Evolutionary conservation across 2,888 invertebrate species (phyloP).

Genomic region (Oscheius sp.): DNA sequence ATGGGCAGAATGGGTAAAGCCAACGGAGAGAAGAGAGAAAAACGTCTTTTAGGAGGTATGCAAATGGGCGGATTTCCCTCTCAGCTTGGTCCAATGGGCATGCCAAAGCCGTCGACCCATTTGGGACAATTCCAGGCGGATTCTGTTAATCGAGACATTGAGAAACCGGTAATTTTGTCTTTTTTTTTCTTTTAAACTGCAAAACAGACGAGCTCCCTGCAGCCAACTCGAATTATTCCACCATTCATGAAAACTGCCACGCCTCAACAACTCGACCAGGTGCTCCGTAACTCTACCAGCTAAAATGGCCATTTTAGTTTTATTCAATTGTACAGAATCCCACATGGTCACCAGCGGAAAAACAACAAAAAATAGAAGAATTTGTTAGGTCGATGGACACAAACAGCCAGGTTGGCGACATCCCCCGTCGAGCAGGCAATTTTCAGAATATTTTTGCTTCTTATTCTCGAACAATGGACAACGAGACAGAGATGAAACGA

Average conservation of each 20-base stretch:
- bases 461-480: slow-evolving; percentile 31
- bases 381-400: slow-evolving; percentile 50
- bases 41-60: not conserved
- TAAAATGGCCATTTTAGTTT: slow-evolving; percentile 36
- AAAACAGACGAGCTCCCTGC: slow-evolving; percentile 12
- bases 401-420: slow-evolving; percentile 47
- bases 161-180: slow-evolving; percentile 3
- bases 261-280: slow-evolving; percentile 53
- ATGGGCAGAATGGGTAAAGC: slow-evolving; percentile 14
- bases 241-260: slow-evolving; percentile 57
- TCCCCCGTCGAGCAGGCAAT: not conserved
- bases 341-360: slow-evolving; percentile 51
- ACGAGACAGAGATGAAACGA: slow-evolving; percentile 38
- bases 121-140: slow-evolving; percentile 35
- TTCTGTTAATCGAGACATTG: slow-evolving; percentile 1
- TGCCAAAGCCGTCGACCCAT: not conserved
- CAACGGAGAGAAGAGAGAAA: too few relatives aligned
- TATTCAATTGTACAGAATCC: slow-evolving; percentile 62
- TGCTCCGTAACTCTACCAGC: slow-evolving; percentile 5
- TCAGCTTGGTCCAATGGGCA: slow-evolving; percentile 6
- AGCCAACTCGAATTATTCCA: slow-evolving; percentile 55
- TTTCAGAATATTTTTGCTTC: slow-evolving; percentile 43
- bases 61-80: not conserved
- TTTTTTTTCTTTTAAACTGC: not conserved
- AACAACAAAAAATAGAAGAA: slow-evolving; percentile 54